Conservation (phyloP, 2,797 vertebrate genomes). For the Momotus momota region DNA sequence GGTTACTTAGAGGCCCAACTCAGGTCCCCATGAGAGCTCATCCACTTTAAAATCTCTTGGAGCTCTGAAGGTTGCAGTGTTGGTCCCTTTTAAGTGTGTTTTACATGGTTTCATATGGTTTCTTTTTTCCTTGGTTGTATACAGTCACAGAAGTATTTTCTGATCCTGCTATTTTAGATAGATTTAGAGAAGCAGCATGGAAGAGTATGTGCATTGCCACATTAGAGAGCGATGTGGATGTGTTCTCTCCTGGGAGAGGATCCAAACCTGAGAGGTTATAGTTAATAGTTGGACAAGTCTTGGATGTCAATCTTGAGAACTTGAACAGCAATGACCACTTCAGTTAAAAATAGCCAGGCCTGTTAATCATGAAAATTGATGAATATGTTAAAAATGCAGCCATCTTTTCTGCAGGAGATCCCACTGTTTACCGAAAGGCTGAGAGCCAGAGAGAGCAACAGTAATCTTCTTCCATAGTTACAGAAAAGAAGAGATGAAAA, state of each 20-base stretch:
- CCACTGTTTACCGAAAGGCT: background rate
- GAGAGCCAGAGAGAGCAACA: background rate
- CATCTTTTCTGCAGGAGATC: background rate
- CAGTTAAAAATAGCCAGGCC: background rate
- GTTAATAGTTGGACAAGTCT: background rate
- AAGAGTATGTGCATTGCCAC: accelerated
- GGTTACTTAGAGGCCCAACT: background rate
- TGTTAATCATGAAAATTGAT: background rate
- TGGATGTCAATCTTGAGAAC: background rate
- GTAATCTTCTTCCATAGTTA: background rate
- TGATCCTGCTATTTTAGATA: background rate
- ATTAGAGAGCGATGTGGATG: background rate
- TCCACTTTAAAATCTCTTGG: background rate
- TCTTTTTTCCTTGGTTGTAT: background rate
- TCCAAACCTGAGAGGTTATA: background rate
- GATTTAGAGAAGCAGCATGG: background rate
- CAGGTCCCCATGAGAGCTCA: background rate
- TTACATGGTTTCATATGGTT: background rate
- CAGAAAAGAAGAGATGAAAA: background rate
- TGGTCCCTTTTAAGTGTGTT: background rate
- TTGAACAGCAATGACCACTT: background rate
- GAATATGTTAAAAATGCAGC: background rate
- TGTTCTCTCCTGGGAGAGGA: background rate
- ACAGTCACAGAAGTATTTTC: accelerated
- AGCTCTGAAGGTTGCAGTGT: background rate